Evolutionary conservation across 2,113 vertebrate species (phyloP), one percentile per base, ranked within the genome.

Genomic region (Saccopteryx bilineata): DNA sequence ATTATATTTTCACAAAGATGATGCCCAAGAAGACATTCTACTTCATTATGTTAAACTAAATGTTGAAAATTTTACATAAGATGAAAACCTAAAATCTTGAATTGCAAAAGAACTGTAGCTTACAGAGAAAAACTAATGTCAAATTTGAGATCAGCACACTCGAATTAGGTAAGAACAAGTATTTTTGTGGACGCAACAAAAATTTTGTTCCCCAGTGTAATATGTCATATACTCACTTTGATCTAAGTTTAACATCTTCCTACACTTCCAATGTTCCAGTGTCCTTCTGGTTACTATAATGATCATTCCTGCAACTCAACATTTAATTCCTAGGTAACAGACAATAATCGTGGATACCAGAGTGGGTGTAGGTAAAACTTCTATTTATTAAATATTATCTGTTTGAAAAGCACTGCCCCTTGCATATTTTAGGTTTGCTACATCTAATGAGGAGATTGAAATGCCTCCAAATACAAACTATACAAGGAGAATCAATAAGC

Each of bases 271-370:
- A 33, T 13, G 4, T 94, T 78, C 61, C 71, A 82, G 12, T 76
- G 60, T 63, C 84, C 60, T 96, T 84, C 60, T 58, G 50, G 94
- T 97, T 97, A 90, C 84, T 96, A 95, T 95, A 96, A 92, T 69
- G 81, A 97, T 94, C 60, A 39, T 90, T 56, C 65, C 54, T 90
- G 66, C 93, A 91, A 66, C 9, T 95, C 75, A 87, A 60, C 69
- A 54, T 87, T 94, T 94, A 71, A 93, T 87, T 93, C 90, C 90
- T 95, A 82, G 46, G 92, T 93, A 95, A 96, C 66, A 97, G 87
- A 83, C 39, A 94, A 86, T 65, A 95, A 13, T 52, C 2, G 0
- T 87, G 48, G 18, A 15, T 83, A 89, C 17, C 19, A 87, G 58
- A 26, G 26, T 80, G 28, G 50, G 50, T 52, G 52, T 5, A 63